Percentiles rank a stretch among this genome's conserved stretches.
Evolutionary conservation across 1,140 invertebrate genomes (phyloP).

Genomic region (Globodera ellingtonae): DNA sequence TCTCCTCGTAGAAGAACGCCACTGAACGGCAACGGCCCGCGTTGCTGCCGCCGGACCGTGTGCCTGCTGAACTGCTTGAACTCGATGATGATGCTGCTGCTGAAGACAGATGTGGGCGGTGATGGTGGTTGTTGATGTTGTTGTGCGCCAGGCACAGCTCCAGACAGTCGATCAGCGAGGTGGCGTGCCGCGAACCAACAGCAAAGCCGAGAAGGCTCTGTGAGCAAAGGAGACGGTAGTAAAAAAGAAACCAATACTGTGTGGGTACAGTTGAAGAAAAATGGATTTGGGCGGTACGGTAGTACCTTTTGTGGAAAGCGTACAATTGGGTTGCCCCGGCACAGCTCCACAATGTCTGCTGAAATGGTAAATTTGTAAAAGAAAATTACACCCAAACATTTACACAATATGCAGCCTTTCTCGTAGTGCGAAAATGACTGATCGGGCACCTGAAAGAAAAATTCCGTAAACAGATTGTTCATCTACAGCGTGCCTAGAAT

Average conservation of each 20-base stretch:
- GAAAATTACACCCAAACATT: slow-evolving; percentile 7
- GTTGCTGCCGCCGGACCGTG: neutral
- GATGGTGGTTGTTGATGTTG: neutral
- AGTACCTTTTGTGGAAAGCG: slow-evolving; percentile 41
- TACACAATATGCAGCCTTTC: slow-evolving; percentile 44
- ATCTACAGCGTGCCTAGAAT: too few species aligned
- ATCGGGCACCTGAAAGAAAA: slow-evolving; percentile 34
- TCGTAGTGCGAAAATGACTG: slow-evolving; percentile 39
- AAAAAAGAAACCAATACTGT: neutral
- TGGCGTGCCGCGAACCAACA: slow-evolving; percentile 25
- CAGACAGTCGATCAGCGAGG: slow-evolving; percentile 47
- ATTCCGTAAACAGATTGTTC: too few species aligned
- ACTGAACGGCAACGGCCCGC: slow-evolving; percentile 35
- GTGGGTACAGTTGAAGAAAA: neutral
- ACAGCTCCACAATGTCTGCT: slow-evolving; percentile 46
- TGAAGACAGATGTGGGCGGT: slow-evolving; percentile 5
- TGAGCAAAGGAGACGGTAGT: neutral
- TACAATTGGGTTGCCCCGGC: slow-evolving; percentile 41
- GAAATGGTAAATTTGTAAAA: slow-evolving; percentile 23
- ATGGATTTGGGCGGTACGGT: too few species aligned
- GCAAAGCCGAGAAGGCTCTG: slow-evolving; percentile 46
- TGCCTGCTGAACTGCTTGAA: neutral
- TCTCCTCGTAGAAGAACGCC: slow-evolving; percentile 50
- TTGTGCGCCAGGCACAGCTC: slow-evolving; percentile 46
- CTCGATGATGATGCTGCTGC: neutral